Evolutionary conservation across 1,140 invertebrate species (phyloP).

Genomic region (Calycopis cecrops): DNA sequence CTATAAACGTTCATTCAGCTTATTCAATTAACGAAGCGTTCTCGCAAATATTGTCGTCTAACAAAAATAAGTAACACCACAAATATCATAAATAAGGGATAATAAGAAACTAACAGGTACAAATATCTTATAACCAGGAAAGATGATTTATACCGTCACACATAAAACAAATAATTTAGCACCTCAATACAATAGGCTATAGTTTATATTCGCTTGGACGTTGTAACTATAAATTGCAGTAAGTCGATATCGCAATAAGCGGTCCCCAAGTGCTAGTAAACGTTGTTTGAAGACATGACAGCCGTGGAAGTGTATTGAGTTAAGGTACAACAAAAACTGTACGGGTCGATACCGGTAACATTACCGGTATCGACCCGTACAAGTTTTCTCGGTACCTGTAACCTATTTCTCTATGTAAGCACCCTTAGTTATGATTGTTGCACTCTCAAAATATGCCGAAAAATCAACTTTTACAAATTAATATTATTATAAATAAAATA

Average conservation of each 20-base stretch:
- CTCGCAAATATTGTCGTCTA: background rate
- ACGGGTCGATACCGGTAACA: too few relatives aligned
- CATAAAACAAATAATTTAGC: background rate
- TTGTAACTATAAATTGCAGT: constrained; percentile 14
- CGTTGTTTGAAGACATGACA: constrained; percentile 11
- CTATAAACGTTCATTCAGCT: background rate
- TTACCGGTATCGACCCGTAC: too few relatives aligned
- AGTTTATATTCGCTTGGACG: constrained; percentile 3
- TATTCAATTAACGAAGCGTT: constrained; percentile 5
- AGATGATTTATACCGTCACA: constrained; percentile 1
- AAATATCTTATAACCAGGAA: background rate
- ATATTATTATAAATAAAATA: too few relatives aligned
- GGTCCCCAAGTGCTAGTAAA: constrained; percentile 18
- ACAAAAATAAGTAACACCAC: background rate
- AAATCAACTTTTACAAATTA: too few relatives aligned
- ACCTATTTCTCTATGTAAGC: too few relatives aligned
- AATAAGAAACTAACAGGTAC: constrained; percentile 5
- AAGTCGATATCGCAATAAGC: constrained; percentile 19
- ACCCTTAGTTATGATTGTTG: too few relatives aligned
- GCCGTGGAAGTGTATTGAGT: constrained; percentile 12
- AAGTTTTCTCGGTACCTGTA: too few relatives aligned
- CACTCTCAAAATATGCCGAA: too few relatives aligned
- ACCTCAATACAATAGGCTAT: background rate
- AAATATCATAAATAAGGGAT: constrained; percentile 10
- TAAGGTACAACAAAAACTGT: constrained; percentile 14